phyloP scores from a whole-genome alignment of 2,888 invertebrate species.

The Silvanus unidentatus region DNA sequence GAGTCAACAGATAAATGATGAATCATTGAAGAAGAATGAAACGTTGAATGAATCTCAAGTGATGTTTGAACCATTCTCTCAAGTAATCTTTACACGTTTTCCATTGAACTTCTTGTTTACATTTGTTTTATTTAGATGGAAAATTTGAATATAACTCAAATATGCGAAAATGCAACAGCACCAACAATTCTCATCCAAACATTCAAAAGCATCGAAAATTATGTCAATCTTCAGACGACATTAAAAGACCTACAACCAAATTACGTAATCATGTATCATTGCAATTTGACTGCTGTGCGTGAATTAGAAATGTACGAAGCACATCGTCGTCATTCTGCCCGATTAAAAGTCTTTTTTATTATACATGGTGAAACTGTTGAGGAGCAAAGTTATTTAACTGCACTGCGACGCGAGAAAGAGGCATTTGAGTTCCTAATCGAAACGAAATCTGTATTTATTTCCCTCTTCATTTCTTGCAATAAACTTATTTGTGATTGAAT shows the following conservation, averaged over 20 bases:
- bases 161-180: slow-evolving; percentile 50
- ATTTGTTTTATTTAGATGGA: slow-evolving; percentile 50
- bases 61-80: slow-evolving; percentile 58
- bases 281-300: slow-evolving; percentile 79
- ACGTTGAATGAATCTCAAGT: slow-evolving; percentile 33
- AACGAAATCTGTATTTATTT: slow-evolving; percentile 70
- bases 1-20: slow-evolving; percentile 49
- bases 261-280: slow-evolving; percentile 85
- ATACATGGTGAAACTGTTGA: slow-evolving; percentile 91
- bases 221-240: slow-evolving; percentile 65
- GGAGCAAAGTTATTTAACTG: slow-evolving; percentile 92
- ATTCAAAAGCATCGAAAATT: slow-evolving; percentile 67
- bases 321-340: slow-evolving; percentile 50
- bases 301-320: slow-evolving; percentile 82
- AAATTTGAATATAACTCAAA: slow-evolving; percentile 60
- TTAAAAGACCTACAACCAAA: slow-evolving; percentile 66
- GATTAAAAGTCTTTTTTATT: slow-evolving; percentile 77
- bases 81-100: slow-evolving; percentile 45
- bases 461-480: neutral
- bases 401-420: slow-evolving; percentile 84
- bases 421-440: slow-evolving; percentile 90
- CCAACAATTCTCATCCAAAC: slow-evolving; percentile 72
- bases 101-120: neutral
- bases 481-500: too few relatives aligned
- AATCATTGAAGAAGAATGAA: slow-evolving; percentile 20